Base-by-base conservation (phyloP, 1,140 invertebrate species). In the Radopholus similis region DNA sequence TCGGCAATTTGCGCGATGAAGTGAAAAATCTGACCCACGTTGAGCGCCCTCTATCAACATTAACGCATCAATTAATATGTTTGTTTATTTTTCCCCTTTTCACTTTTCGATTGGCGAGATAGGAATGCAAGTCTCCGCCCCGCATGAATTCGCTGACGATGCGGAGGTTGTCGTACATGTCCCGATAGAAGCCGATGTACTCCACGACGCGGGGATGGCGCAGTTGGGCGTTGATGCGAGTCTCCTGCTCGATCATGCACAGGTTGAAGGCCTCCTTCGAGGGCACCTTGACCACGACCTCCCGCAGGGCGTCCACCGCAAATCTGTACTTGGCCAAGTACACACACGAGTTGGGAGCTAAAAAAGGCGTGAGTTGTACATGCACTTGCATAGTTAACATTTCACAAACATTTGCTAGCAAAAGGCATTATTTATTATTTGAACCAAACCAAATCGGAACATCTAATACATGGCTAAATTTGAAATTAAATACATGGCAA, bases 1-100 rank as follows among this genome's bases (percentile, higher is more conserved):
- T 91, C 87, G 1, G 93, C 92, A 2, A 97, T 90, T 87, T 97
- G 94, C 83, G 91, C 95, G 0, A 93, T 90, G 84, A 95, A 97
- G 11, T 91, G 92, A 6, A 95, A 91, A 15, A 97, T 86, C 83
- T 97, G 91, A 83, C 93, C 92, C 75, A 92, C 90, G 1, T 91
- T 93, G n/a, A 95, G 83, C 32, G 63, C n/a, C n/a, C n/a, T n/a
- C n/a, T n/a, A n/a, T n/a, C n/a, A n/a, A n/a, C n/a, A n/a, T n/a
- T 72, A 59, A 67, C 26, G 18, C 66, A 64, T n/a, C 15, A 44
- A 15, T 15, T n/a, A 42, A 40, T 55, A 40, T 55, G 34, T 40
- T 18, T 18, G 40, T 42, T 42, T 42, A 15, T 15, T 42, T 42
- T 42, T 42, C 15, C 21, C 40, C 21, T 30, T 9, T 23, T 54